Percentiles rank a stretch among this genome's conserved stretches.
Conservation (phyloP, 2,113 vertebrate genomes). For the Pseudopodoces humilis region DNA sequence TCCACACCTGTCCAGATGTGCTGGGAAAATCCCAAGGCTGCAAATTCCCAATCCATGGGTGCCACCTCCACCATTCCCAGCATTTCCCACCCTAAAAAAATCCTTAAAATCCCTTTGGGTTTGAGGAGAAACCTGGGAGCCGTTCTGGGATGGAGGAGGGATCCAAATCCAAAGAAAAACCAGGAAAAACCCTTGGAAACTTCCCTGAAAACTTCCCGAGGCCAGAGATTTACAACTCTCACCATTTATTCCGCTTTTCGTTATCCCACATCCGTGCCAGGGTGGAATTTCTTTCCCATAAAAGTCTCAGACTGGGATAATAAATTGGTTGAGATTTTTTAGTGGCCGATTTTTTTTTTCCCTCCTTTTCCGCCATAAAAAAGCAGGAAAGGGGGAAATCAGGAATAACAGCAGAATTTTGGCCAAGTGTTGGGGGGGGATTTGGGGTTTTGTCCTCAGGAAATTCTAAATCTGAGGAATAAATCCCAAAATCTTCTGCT, state of each 20-base stretch:
- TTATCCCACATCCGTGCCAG: neutral
- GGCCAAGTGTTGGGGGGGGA: neutral
- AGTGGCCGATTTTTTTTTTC: slow-evolving; percentile 28
- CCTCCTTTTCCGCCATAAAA: neutral
- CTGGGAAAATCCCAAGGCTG: neutral
- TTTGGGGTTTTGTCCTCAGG: accelerated
- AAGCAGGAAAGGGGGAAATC: neutral
- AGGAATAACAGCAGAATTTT: neutral
- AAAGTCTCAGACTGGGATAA: slow-evolving; percentile 57
- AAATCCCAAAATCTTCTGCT: neutral
- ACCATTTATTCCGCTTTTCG: neutral
- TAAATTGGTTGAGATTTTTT: slow-evolving; percentile 69
- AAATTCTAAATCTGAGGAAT: neutral
- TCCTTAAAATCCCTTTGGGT: neutral
- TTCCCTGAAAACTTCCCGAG: slow-evolving; percentile 28
- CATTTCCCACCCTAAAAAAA: neutral
- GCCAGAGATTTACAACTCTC: neutral
- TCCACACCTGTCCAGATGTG: neutral
- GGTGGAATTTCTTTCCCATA: slow-evolving; percentile 62
- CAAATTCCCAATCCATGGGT: accelerated
- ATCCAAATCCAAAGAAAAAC: neutral
- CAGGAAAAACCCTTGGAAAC: slow-evolving; percentile 45
- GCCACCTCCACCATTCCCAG: neutral
- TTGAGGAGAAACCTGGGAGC: no score
- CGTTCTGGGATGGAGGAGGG: no score